Conservation (phyloP, 2,888 invertebrate genomes). For the Aelia acuminata region DNA sequence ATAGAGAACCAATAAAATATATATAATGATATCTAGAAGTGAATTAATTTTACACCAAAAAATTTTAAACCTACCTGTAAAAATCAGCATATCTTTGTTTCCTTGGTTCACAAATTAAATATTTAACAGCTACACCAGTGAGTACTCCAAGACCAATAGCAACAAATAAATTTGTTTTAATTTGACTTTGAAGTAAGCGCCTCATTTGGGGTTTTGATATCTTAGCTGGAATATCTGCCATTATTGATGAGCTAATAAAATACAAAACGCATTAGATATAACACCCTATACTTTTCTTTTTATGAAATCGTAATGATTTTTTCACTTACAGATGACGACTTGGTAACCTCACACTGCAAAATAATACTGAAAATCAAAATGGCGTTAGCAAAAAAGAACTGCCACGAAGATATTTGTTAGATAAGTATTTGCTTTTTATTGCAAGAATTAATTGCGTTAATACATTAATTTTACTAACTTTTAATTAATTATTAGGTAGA, state of each 20-base stretch:
- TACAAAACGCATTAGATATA: neutral
- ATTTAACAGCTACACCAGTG: constrained; percentile 70
- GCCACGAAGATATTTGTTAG: neutral
- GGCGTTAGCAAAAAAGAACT: neutral
- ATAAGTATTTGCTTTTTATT: neutral
- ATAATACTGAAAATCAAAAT: neutral
- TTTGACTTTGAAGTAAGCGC: constrained; percentile 77
- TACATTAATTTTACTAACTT: neutral
- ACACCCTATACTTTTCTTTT: neutral
- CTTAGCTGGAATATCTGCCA: constrained; percentile 62
- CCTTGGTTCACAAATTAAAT: constrained; percentile 72
- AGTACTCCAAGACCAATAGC: constrained; percentile 69
- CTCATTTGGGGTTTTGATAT: constrained; percentile 78
- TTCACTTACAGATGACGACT: neutral
- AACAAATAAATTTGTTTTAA: constrained; percentile 74
- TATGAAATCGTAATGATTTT: neutral
- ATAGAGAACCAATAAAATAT: too few species aligned
- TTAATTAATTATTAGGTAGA: too few species aligned
- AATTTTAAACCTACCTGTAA: constrained; percentile 75
- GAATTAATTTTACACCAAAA: too few species aligned
- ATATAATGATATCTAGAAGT: too few species aligned
- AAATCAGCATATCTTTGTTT: constrained; percentile 79
- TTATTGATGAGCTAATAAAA: neutral
- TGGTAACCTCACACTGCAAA: neutral
- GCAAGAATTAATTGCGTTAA: neutral